Conservation (phyloP, 53 echinoderm and acorn worm species). For the Mesocentrotus franciscanus region DNA sequence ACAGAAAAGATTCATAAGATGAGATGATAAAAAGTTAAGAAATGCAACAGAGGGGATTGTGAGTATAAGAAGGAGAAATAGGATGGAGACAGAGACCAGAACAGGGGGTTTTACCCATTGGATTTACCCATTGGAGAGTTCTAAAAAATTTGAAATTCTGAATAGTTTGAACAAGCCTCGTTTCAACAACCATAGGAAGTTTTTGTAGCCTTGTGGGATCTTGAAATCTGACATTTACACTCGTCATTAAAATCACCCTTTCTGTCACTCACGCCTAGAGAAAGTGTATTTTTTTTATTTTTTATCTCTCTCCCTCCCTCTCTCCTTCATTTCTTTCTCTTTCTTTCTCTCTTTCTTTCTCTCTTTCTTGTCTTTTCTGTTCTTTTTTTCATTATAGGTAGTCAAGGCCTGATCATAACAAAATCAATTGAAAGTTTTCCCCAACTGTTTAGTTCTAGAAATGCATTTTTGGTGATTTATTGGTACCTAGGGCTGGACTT, state of each 20-base stretch:
- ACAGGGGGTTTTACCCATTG: too few species aligned
- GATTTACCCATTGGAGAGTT: too few species aligned
- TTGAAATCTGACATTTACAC: slow-evolving; percentile 4
- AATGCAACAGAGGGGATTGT: not conserved
- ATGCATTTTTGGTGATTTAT: not conserved
- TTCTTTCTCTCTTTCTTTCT: too few species aligned
- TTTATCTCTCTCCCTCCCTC: not conserved
- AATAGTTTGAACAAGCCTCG: not conserved
- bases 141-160: not conserved
- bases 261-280: not conserved
- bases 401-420: not conserved
- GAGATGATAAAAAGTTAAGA: not conserved
- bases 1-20: not conserved
- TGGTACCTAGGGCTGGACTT: too few species aligned
- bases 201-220: not conserved
- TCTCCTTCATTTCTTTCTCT: not conserved
- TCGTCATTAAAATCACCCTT: not conserved
- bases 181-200: not conserved
- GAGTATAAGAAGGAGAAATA: too few species aligned
- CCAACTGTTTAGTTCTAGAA: not conserved
- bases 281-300: too few species aligned
- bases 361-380: not conserved
- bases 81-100: too few species aligned
- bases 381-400: not conserved
- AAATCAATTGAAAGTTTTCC: not conserved